Percentiles rank a stretch among this genome's conserved stretches.
Evolutionary conservation across 2,797 vertebrate species (phyloP).

Genomic region (Argya squamiceps): DNA sequence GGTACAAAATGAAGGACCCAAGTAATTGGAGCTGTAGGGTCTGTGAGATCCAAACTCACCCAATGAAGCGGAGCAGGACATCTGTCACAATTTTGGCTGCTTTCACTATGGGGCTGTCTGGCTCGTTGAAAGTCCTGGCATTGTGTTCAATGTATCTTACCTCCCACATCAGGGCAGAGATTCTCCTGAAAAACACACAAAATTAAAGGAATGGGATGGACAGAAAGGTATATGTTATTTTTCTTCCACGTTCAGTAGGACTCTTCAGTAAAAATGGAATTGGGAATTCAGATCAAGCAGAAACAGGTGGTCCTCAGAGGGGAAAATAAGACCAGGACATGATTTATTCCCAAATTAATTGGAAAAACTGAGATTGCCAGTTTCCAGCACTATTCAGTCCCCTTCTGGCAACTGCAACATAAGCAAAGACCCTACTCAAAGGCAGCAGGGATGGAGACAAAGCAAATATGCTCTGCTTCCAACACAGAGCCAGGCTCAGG

Average conservation of each 20-base stretch:
- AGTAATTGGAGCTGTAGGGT: not conserved
- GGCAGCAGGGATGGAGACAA: not conserved
- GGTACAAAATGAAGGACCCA: not conserved
- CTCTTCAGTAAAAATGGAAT: not conserved
- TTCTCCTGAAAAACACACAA: constrained; percentile 80
- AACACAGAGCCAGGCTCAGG: not conserved
- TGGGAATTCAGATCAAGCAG: not conserved
- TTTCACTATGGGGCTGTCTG: constrained; percentile 94
- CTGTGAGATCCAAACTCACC: constrained; percentile 75
- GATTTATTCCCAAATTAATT: not conserved
- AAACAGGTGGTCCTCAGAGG: not conserved
- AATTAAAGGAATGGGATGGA: not conserved
- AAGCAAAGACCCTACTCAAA: not conserved
- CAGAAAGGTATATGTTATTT: not conserved
- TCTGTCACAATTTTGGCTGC: constrained; percentile 94
- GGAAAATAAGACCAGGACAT: not conserved
- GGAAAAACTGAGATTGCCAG: not conserved
- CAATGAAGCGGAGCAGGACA: constrained; percentile 91
- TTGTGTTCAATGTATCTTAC: constrained; percentile 98
- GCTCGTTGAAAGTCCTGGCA: constrained; percentile 97
- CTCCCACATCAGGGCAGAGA: constrained; percentile 99
- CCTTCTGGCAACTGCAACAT: not conserved
- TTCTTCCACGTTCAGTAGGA: not conserved
- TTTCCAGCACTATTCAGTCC: not conserved
- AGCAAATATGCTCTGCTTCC: not conserved